Percentiles rank a stretch among this genome's conserved stretches.
Conservation (phyloP, 2,113 vertebrate species). For the Lycaon pictus region DNA sequence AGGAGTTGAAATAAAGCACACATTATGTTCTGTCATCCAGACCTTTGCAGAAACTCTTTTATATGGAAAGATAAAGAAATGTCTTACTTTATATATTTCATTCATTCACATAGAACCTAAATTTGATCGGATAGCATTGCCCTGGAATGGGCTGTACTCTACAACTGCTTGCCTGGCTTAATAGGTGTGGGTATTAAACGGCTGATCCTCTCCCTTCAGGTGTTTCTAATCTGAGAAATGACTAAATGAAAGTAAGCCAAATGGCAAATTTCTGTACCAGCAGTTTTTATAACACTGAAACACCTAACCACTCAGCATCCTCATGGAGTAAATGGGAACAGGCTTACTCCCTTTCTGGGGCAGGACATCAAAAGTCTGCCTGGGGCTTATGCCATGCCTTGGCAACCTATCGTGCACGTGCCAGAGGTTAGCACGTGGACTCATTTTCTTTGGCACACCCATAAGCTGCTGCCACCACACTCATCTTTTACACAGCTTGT, state of each 20-base stretch:
- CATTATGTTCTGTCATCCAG: not conserved
- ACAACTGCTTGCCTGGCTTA: not conserved
- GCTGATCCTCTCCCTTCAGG: not conserved
- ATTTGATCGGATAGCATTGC: not conserved
- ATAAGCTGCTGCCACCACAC: not conserved
- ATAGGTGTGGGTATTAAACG: not conserved
- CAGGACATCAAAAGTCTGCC: not conserved
- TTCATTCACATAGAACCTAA: conserved; percentile 5
- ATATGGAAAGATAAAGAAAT: not conserved
- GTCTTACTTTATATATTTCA: not conserved
- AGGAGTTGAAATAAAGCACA: not conserved
- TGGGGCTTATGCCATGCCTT: not conserved
- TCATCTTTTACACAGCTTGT: conserved; percentile 8
- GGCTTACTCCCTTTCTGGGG: conserved; percentile 11
- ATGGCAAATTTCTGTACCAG: conserved; percentile 12
- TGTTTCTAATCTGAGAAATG: conserved; percentile 57
- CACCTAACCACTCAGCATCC: not conserved
- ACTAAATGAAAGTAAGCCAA: conserved; percentile 31
- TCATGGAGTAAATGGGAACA: not conserved
- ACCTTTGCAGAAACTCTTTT: conserved; percentile 21
- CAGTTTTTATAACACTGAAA: conserved; percentile 13
- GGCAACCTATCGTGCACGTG: not conserved
- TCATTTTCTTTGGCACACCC: conserved; percentile 50
- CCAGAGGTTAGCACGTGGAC: not conserved
- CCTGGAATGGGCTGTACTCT: not conserved